Evolutionary conservation across 2,797 vertebrate genomes (phyloP), one percentile per base, ranked within the genome.

Genomic region (Eurystomus glaucurus): DNA sequence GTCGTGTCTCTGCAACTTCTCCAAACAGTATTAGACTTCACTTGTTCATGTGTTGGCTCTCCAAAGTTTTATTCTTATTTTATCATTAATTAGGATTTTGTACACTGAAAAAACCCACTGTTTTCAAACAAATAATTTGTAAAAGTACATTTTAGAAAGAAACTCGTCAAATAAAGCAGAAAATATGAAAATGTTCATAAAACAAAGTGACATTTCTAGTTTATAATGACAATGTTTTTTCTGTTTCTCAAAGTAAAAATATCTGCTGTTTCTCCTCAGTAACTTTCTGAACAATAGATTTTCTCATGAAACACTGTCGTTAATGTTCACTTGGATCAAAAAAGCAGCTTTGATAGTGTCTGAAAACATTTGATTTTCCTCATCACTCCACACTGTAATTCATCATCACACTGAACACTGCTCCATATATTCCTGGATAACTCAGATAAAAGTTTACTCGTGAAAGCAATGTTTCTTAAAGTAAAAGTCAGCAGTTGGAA

Each of bases 291-390:
- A 79, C 0, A 6, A 48, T 17, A 71, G 11, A 43, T 74, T 90
- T 90, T 70, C 33, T 39, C 55, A 77, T 62, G 23, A 51, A 93
- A 77, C 21, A n/a, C 11, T 70, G 23, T 51, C 3, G 1, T 51
- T 88, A 83, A 48, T 1, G 1, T 62, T 70, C 29, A 55, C n/a
- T 79, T 85, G 19, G 21, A 72, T 41, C 7, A 81, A 87, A 82
- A 78, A 62, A 14, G 0, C 39, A 76, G 3, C 19, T 76, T 75
- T 79, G 14, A 33, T 21, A 83, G 2, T 46, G 18, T 50, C 46
- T 92, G 50, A 91, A 93, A 84, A 72, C 6, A 25, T 87, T 81
- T 70, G 7, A 46, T 72, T 91, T 93, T 72, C 39, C 33, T 91
- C 64, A 35, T 93, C 25, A 55, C 9, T 91, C 51, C 45, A 45